Conservation (phyloP, 2,888 invertebrate species). For the Pycnomerus fuliginosus region DNA sequence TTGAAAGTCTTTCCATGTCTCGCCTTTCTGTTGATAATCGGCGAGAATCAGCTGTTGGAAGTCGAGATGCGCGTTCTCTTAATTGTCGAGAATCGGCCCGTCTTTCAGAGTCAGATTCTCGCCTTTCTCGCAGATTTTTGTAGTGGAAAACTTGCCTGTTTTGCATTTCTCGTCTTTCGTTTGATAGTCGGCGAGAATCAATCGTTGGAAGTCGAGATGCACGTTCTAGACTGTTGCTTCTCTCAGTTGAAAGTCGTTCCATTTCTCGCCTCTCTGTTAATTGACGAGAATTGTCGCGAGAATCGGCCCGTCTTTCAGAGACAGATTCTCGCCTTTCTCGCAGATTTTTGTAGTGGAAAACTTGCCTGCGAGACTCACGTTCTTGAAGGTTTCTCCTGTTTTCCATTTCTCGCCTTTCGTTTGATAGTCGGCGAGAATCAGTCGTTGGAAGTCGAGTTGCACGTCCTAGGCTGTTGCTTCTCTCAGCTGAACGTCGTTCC, state of each 20-base stretch:
- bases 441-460: not conserved
- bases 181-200: not conserved
- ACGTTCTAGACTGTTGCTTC: not conserved
- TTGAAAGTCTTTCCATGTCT: not conserved
- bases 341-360: no score
- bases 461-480: not conserved
- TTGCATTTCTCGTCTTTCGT: not conserved
- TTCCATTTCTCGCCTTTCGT: slow-evolving; percentile 1
- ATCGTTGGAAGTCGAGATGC: no score
- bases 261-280: slow-evolving; percentile 1
- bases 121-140: not conserved
- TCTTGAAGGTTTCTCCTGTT: no score
- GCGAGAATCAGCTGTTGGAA: not conserved
- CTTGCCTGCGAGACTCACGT: no score
- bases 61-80: not conserved
- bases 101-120: not conserved
- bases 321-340: not conserved
- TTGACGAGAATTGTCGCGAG: not conserved
- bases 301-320: not conserved
- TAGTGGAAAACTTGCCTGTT: no score
- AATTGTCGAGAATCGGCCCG: not conserved
- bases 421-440: not conserved
- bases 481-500: no score
- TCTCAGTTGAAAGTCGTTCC: not conserved
- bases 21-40: not conserved